Base-by-base conservation (phyloP, 2,888 invertebrate genomes). In the Lagria hirta region DNA sequence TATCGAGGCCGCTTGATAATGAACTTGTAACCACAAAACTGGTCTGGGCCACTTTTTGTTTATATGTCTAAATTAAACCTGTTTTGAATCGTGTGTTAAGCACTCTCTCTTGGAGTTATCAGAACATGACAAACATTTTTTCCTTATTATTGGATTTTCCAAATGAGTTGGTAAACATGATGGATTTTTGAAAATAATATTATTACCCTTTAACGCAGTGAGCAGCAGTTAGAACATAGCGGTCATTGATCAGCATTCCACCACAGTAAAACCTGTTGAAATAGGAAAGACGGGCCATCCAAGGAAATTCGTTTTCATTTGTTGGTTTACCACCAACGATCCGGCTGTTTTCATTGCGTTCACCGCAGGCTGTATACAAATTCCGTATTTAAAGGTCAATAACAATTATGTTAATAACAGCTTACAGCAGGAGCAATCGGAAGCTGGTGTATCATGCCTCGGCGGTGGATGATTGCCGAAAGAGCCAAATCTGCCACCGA, bases 211-310 rank as follows among this genome's bases (percentile, higher is more conserved):
- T 89, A 47, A 92, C 86, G 67, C 92, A 93, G 68, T 93, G 92
- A 0, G 90, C 91, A 1, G 92, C 92, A 0, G 90, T 88, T 28
- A 92, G 73, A 12, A 92, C 90, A 60, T 91, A 92, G 72, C 86
- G 79, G 71, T 92, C 91, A 63, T 89, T 91, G 69, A 92, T 87
- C 49, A 91, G 75, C 73, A 88, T 87, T 27, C 89, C 91, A 7
- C 91, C 92, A 63, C 92, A 93, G 71, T 92, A 92, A 74, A 92
- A 92, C 60, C 86, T 79, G 70, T 88, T 89, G 72, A 91, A 85
- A 73, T 92, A 92, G 2, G 86, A 85, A 30, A 93, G 75, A 36
- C 88, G 79, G 8, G 84, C 90, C 82, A 92, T 88, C 92, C 92
- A 93, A 3, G 92, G 92, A 68, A 86, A 91, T 70, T 90, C 89